A percentile compares a stretch with the other conserved stretches of the same genome.
These are phyloP conservation scores for Pampus argenteus DNA, from an alignment of 2,797 vertebrate genomes.

Conservation along the genomic window DNA sequence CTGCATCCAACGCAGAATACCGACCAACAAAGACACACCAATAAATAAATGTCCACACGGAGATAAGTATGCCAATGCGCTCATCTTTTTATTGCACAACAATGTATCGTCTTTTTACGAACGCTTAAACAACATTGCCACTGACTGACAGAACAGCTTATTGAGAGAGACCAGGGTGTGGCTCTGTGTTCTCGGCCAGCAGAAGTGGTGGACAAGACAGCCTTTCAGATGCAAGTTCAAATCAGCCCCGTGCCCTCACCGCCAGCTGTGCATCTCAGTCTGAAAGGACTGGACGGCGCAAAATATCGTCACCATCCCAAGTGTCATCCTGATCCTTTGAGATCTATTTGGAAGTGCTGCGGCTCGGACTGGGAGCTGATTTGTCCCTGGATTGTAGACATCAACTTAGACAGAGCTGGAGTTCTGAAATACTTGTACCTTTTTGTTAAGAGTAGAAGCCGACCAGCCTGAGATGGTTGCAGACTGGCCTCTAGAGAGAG, in stretches of 20 bases:
- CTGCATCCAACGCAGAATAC: background rate
- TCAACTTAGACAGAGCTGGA: constrained; percentile 78
- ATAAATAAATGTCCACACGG: constrained; percentile 70
- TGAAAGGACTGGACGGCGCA: constrained; percentile 45
- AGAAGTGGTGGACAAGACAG: constrained; percentile 80
- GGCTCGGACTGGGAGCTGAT: constrained; percentile 64
- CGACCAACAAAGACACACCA: constrained; percentile 13
- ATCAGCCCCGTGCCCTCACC: constrained; percentile 61
- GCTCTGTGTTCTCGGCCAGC: constrained; percentile 78
- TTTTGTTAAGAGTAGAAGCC: constrained; percentile 70
- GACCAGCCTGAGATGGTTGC: constrained; percentile 78
- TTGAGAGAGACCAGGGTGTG: constrained; percentile 83
- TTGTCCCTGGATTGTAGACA: constrained; percentile 74
- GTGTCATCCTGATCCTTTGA: constrained; percentile 46
- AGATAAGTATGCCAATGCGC: constrained; percentile 84
- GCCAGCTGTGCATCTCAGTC: constrained; percentile 51
- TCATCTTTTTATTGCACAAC: constrained; percentile 89
- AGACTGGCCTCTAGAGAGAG: constrained; percentile 70
- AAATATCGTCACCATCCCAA: constrained; percentile 33
- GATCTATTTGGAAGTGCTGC: constrained; percentile 54
- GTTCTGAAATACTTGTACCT: constrained; percentile 61
- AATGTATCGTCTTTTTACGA: constrained; percentile 86
- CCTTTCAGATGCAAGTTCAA: constrained; percentile 72
- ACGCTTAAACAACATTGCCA: constrained; percentile 86
- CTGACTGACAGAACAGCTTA: constrained; percentile 85